Conservation (phyloP, 2,888 invertebrate species). For the Lottia scabra region DNA sequence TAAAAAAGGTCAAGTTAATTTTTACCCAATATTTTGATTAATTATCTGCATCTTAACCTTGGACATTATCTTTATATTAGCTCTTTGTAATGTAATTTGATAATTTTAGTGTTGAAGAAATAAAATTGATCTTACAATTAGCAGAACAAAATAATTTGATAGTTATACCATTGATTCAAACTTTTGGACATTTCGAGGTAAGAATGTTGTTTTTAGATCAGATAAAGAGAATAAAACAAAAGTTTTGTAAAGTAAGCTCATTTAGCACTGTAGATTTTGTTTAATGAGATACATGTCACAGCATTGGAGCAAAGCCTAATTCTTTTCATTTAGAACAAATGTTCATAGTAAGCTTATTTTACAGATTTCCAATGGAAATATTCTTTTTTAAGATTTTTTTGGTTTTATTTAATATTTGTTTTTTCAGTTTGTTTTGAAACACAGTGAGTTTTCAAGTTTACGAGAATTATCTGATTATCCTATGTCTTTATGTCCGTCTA, state of each 20-base stretch:
- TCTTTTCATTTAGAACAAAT: too few species aligned
- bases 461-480: slow-evolving; percentile 76
- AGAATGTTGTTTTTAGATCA: slow-evolving; percentile 7
- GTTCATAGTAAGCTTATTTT: too few species aligned
- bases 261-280: background rate
- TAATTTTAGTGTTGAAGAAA: slow-evolving; percentile 54
- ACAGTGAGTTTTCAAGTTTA: slow-evolving; percentile 76
- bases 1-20: too few species aligned
- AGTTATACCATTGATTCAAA: slow-evolving; percentile 86
- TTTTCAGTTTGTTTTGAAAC: slow-evolving; percentile 78
- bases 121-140: slow-evolving; percentile 75
- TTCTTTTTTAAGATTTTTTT: too few species aligned
- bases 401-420: background rate
- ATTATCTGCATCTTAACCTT: too few species aligned
- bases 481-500: slow-evolving; percentile 79
- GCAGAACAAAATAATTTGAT: slow-evolving; percentile 76
- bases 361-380: too few species aligned
- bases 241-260: background rate
- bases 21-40: too few species aligned
- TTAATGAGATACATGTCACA: background rate
- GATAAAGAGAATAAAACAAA: background rate
- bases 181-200: slow-evolving; percentile 85
- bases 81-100: too few species aligned
- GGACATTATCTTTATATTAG: too few species aligned
- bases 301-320: background rate